These are phyloP conservation scores for Laticauda colubrina DNA, from an alignment of 2,113 vertebrate species.

Conservation along the genomic window DNA sequence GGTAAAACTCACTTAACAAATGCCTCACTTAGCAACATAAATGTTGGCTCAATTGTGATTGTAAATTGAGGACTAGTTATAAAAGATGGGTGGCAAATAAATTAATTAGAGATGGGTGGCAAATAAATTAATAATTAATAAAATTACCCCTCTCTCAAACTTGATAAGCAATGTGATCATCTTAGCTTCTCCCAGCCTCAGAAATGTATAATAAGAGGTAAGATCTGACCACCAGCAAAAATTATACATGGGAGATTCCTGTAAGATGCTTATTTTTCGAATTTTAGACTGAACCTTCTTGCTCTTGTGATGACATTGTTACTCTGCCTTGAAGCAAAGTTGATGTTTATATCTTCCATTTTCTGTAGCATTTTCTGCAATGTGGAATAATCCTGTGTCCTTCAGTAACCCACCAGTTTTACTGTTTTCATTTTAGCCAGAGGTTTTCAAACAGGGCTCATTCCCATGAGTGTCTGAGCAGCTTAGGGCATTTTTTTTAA, in stretches of 20 bases:
- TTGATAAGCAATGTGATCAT: not conserved
- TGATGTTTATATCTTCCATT: not conserved
- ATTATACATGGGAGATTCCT: constrained; percentile 18
- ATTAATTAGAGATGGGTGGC: not conserved
- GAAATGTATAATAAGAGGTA: no score
- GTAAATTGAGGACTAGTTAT: not conserved
- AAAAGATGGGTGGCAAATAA: not conserved
- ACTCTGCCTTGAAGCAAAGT: not conserved
- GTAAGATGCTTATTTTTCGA: not conserved
- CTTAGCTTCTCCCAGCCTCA: not conserved
- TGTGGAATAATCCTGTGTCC: not conserved
- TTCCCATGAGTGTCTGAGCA: not conserved
- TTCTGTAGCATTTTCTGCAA: not conserved
- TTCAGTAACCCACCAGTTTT: not conserved
- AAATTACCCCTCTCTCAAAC: not conserved
- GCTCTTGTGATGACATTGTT: not conserved
- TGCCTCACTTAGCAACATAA: not conserved
- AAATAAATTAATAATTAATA: not conserved
- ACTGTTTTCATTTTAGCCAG: not conserved
- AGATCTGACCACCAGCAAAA: not conserved
- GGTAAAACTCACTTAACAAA: not conserved
- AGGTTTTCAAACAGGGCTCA: not conserved
- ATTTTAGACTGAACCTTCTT: not conserved
- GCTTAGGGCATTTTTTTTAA: not conserved
- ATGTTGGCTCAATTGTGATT: not conserved